Evolutionary conservation across 2,113 vertebrate genomes (phyloP).

Genomic region (Brachyhypopomus occidentalis): DNA sequence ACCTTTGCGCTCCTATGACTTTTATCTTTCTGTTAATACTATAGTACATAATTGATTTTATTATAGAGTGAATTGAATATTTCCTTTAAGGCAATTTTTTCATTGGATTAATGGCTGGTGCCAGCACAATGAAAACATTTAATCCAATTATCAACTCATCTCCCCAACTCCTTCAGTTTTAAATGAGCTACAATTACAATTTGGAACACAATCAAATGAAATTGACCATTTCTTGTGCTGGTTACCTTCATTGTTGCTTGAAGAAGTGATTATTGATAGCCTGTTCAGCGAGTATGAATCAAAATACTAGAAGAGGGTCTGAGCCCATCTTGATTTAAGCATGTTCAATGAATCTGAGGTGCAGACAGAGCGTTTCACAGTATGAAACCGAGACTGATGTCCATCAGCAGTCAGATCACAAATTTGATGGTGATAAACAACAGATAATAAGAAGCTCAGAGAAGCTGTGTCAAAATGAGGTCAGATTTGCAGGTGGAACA

Average conservation of each 20-base stretch:
- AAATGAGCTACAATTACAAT: conserved; percentile 6
- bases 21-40: conserved; percentile 13
- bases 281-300: not conserved
- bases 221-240: conserved; percentile 1
- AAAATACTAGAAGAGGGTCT: not conserved
- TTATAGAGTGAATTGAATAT: conserved; percentile 32
- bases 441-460: conserved; percentile 30
- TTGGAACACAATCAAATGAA: not conserved
- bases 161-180: not conserved
- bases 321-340: not conserved
- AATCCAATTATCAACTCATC: conserved; percentile 10
- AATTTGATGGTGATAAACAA: conserved; percentile 39
- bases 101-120: conserved; percentile 17
- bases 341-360: not conserved
- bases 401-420: conserved; percentile 10
- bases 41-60: conserved; percentile 23
- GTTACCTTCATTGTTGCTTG: conserved; percentile 3
- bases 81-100: conserved; percentile 17
- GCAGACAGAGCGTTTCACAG: not conserved
- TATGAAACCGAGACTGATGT: not conserved
- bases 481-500: conserved; percentile 21
- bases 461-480: not conserved
- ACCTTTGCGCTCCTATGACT: conserved; percentile 2
- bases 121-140: conserved; percentile 33
- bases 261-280: not conserved